phyloP scores from a whole-genome alignment of 1,140 invertebrate genomes.

The Philopotamus ludificatus region DNA sequence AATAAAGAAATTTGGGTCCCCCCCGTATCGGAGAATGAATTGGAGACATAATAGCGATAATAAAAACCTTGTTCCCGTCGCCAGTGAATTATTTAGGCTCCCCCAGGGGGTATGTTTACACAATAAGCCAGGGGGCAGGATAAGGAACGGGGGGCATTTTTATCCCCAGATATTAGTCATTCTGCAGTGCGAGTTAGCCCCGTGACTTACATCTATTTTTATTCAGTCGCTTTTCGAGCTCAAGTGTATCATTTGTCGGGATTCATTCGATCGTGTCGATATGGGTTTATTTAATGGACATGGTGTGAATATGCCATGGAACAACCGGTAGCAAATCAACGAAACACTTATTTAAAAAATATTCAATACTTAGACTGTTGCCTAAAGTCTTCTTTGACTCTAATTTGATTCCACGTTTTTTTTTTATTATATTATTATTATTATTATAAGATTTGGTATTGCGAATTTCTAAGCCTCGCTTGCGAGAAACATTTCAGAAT shows the following conservation, averaged over 20 bases:
- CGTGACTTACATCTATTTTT: conserved; percentile 23
- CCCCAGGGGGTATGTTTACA: conserved; percentile 39
- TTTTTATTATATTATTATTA: too few relatives aligned
- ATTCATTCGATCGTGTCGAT: background rate
- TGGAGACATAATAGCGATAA: conserved; percentile 42
- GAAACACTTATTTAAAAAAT: too few relatives aligned
- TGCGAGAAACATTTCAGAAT: too few relatives aligned
- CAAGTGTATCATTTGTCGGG: conserved; percentile 5
- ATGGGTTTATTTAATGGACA: background rate
- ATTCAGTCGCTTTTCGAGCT: background rate
- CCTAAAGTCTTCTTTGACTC: too few relatives aligned
- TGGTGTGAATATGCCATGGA: too few relatives aligned
- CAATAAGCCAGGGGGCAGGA: conserved; percentile 32
- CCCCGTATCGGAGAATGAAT: conserved; percentile 36
- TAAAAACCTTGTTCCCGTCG: conserved; percentile 42
- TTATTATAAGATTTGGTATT: too few relatives aligned
- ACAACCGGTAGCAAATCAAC: too few relatives aligned
- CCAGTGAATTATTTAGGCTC: conserved; percentile 40
- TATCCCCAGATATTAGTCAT: conserved; percentile 25
- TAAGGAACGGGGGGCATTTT: conserved; percentile 10
- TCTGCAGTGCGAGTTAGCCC: conserved; percentile 10
- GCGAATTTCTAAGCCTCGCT: too few relatives aligned
- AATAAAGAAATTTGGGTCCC: conserved; percentile 1
- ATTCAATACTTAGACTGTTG: too few relatives aligned
- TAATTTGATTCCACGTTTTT: too few relatives aligned